Evolutionary conservation across 2,797 vertebrate genomes (phyloP).

Genomic region (Sebastes vulpes): DNA sequence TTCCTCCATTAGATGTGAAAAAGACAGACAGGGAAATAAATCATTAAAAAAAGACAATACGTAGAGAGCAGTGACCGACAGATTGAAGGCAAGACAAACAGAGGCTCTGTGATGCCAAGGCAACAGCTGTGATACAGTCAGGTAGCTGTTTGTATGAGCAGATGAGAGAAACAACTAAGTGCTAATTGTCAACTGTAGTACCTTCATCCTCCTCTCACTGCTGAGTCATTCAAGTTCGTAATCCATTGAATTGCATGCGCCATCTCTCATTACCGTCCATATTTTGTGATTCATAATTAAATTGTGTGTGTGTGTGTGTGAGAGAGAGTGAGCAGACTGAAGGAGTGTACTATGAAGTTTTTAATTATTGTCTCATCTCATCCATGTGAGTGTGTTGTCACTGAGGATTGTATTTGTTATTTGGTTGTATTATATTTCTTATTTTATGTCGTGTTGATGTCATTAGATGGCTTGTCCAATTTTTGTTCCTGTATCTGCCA

Average conservation of each 20-base stretch:
- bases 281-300: constrained; percentile 65
- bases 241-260: constrained; percentile 86
- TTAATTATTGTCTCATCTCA: constrained; percentile 51
- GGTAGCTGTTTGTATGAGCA: constrained; percentile 11
- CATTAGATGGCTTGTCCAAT: constrained; percentile 39
- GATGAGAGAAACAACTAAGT: constrained; percentile 2
- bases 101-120: neutral
- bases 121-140: constrained; percentile 22
- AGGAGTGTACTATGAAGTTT: constrained; percentile 27
- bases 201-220: constrained; percentile 52
- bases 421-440: constrained; percentile 55
- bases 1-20: neutral
- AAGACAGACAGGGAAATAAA: constrained; percentile 1
- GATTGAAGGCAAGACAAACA: constrained; percentile 11
- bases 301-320: constrained; percentile 17
- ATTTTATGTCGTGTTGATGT: constrained; percentile 67
- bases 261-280: constrained; percentile 53
- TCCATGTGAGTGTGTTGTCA: constrained; percentile 46
- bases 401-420: constrained; percentile 60
- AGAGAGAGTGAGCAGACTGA: constrained; percentile 17
- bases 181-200: constrained; percentile 33
- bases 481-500: constrained; percentile 31
- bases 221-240: constrained; percentile 37
- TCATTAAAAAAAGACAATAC: neutral
- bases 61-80: neutral